Conservation (phyloP, 2,113 vertebrate genomes). For the Neogale vison region DNA sequence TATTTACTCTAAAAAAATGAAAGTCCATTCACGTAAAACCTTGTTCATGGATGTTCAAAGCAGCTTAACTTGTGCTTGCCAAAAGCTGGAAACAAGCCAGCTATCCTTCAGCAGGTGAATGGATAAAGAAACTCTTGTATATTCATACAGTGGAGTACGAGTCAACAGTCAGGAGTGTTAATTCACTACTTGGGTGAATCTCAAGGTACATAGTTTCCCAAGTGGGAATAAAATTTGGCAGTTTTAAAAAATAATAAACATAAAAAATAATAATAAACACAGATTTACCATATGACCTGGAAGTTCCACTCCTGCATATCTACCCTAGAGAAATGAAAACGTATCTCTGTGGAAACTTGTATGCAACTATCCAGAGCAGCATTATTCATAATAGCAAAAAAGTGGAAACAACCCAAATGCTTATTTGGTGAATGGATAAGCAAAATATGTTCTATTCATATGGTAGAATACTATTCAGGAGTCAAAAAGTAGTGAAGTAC, state of each 20-base stretch:
- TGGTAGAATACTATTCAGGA: background rate
- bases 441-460: background rate
- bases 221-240: background rate
- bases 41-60: background rate
- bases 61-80: background rate
- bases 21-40: background rate
- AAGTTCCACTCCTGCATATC: background rate
- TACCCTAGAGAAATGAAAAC: conserved; percentile 14
- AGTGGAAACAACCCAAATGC: background rate
- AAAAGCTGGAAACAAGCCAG: background rate
- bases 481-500: conserved; percentile 11
- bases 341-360: background rate
- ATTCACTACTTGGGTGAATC: background rate
- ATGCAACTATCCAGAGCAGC: background rate
- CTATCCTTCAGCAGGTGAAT: background rate
- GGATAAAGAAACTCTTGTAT: background rate
- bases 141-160: background rate
- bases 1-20: background rate
- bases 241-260: conserved; percentile 4
- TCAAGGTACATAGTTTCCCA: background rate
- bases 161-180: background rate
- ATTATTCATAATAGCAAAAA: conserved; percentile 6
- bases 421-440: background rate
- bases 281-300: background rate
- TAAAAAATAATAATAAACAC: background rate